Conservation (phyloP, 2,888 invertebrate genomes). For the Ophraella communa region DNA sequence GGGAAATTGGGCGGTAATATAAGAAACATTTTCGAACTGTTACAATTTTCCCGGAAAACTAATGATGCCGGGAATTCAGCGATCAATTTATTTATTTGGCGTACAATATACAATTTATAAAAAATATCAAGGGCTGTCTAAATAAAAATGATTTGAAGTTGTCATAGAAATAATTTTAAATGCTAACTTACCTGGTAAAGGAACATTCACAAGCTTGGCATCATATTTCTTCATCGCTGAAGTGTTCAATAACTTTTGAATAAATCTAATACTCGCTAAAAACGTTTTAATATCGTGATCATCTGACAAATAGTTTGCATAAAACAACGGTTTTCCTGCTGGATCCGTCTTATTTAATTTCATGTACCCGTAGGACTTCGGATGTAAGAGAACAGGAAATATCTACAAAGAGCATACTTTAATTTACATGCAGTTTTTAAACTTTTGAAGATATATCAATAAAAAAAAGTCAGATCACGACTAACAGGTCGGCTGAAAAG, state of each 20-base stretch:
- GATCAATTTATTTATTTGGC: no score
- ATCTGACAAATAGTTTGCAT: constrained; percentile 81
- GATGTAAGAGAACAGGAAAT: constrained; percentile 75
- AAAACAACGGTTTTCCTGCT: constrained; percentile 71
- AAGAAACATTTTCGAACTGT: no score
- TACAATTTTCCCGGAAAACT: no score
- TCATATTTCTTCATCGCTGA: constrained; percentile 58
- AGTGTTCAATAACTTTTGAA: constrained; percentile 61
- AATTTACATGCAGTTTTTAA: background rate
- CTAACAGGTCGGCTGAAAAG: no score
- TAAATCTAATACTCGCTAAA: constrained; percentile 59
- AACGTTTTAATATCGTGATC: constrained; percentile 58
- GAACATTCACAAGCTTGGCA: constrained; percentile 28
- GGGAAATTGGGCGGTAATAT: no score
- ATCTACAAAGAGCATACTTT: constrained; percentile 48
- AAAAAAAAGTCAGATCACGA: no score
- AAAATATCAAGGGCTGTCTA: no score
- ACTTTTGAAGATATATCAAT: no score
- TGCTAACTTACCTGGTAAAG: constrained; percentile 39
- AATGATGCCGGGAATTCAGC: no score
- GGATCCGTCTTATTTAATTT: constrained; percentile 74
- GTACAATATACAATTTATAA: no score
- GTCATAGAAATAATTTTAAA: no score
- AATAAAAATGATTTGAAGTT: no score
- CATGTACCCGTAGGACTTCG: constrained; percentile 72